Evolutionary conservation across 2,888 invertebrate genomes (phyloP), one percentile per base, ranked within the genome.

Genomic region (Hartigia nigra): DNA sequence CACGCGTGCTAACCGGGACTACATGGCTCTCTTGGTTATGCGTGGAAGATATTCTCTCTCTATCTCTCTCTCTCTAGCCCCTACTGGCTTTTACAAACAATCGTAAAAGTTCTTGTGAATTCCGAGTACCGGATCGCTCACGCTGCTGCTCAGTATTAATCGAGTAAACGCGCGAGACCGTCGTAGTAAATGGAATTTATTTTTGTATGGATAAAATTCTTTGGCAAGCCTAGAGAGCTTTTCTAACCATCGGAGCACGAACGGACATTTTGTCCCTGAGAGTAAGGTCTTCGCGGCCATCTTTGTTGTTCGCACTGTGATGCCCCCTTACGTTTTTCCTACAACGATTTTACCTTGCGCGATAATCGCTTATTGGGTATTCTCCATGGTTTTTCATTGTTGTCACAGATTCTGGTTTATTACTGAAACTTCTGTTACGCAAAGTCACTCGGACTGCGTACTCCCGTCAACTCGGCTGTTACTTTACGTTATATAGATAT

Each of bases 401-500:
- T 2, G 2, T 14, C 0, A 14, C 39, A 14, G 4, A 4, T 5
- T 5, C 5, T 0, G 5, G 5, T 14, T 5, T 14, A 5, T 5
- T 39, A 14, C 55, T 23, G 14, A 0, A 55, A 23, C 55, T 55
- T 55, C 23, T 55, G 9, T 23, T 23, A 23, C 1, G 2, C 2
- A 5, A 55, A 55, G 55, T 23, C 5, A 55, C 55, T 23, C 23
- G 5, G 55, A 2, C 23, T 23, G 14, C 23, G 55, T 23, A 14
- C 0, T 55, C 23, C 2, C 23, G 23, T 55, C 55, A 1, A 55
- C 55, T 9, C 55, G 55, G 12, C 39, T 76, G 81, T 37, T 2
- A 12, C 35, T 74, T 79, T 69, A 79, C 76, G 23, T 69, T 78
- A 74, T 79, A 78, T 76, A 81, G 69, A 82, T 76, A 86, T 85